Evolutionary conservation across 2,797 vertebrate species (phyloP).

Genomic region (Calcarius lapponicus): DNA sequence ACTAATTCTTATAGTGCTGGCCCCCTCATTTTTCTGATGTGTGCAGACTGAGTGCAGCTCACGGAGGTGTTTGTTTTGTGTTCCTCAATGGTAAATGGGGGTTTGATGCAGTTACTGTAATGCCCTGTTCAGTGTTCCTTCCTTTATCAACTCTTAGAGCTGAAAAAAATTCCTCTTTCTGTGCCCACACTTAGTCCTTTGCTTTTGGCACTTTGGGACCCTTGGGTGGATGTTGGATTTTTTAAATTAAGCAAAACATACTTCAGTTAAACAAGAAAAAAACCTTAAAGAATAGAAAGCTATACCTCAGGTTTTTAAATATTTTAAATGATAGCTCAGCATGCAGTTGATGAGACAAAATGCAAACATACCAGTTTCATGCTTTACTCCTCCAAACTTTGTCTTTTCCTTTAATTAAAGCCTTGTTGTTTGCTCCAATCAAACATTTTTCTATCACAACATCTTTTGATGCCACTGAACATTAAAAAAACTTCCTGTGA

Average conservation of each 20-base stretch:
- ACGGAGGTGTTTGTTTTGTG: neutral
- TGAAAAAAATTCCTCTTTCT: neutral
- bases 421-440: neutral
- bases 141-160: neutral
- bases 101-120: constrained; percentile 17
- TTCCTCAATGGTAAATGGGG: neutral
- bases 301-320: neutral
- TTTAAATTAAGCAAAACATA: neutral
- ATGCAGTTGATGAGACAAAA: neutral
- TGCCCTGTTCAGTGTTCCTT: neutral
- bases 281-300: rapidly evolving
- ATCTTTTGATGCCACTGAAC: neutral
- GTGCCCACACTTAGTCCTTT: neutral
- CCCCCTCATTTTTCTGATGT: neutral
- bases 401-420: neutral
- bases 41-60: neutral
- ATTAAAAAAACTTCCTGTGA: neutral
- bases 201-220: neutral
- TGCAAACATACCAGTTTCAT: neutral
- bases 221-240: neutral
- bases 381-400: neutral
- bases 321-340: neutral
- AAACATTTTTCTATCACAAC: neutral
- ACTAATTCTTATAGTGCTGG: neutral
- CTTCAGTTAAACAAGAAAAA: neutral